Evolutionary conservation across 1,140 invertebrate genomes (phyloP), one percentile per base, ranked within the genome.

Genomic region (Nasonia longicornis): DNA sequence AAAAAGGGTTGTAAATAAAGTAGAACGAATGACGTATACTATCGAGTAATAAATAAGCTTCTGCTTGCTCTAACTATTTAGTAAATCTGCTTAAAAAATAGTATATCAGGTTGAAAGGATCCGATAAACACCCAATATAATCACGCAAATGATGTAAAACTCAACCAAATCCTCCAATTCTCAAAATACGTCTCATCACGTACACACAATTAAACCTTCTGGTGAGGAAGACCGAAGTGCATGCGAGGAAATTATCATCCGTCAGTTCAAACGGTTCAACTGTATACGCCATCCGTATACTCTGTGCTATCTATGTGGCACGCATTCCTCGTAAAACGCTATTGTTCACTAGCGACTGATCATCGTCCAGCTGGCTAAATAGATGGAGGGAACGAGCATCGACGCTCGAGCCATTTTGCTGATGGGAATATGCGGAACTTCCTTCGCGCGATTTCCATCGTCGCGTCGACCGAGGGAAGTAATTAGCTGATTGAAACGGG

Each of bases 271-370:
- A 58, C 20, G 52, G 6, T n/a, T n/a, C 6, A 48, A 1, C 20
- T n/a, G 16, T 3, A 58, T 58, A 8, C 52, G 7, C 52, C 52
- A 58, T 58, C 52, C 6, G 20, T 58, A 52, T 16, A 58, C 20
- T 58, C 14, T 58, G 52, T 7, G 52, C 52, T 20, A 58, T 58
- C 52, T 58, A 58, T 2, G 16, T 58, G 16, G 52, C 52, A 58
- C 16, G 52, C 16, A 58, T 58, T 69, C 29, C 66, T 69, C 66
- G 66, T 69, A 69, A 69, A 69, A 69, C 26, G 2, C 66, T 69
- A 20, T 69, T 69, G 26, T 69, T 3, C 66, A 69, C 16, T 3
- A 3, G 16, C 31, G 26, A 31, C 52, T n/a, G 52, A 6, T n/a
- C 20, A 16, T 58, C n/a, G 52, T 67, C 66, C 10, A 26, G 7